Conservation (phyloP, 1,140 invertebrate genomes). For the Agrypnia vestita region DNA sequence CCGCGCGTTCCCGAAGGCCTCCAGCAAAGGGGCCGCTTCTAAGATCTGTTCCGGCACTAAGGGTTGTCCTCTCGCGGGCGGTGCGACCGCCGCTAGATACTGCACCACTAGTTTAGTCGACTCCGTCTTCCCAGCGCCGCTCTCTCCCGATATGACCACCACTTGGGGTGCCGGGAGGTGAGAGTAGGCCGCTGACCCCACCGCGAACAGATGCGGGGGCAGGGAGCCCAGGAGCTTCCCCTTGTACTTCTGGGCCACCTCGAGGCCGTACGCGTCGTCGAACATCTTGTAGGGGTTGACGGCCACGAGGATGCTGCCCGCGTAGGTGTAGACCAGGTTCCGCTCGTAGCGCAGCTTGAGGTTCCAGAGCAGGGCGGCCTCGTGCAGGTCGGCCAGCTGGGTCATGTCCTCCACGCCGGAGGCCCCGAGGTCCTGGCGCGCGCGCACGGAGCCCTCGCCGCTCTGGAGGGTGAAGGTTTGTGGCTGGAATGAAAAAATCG, state of each 20-base stretch:
- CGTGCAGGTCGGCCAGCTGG: slow-evolving; percentile 90
- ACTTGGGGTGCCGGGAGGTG: slow-evolving; percentile 82
- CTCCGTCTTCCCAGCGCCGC: slow-evolving; percentile 97
- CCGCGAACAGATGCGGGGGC: slow-evolving; percentile 95
- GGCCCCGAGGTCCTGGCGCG: slow-evolving; percentile 89
- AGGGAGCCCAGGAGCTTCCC: slow-evolving; percentile 91
- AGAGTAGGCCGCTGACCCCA: slow-evolving; percentile 92
- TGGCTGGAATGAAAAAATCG: slow-evolving; percentile 78
- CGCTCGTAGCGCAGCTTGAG: slow-evolving; percentile 93
- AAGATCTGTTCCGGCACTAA: slow-evolving; percentile 96
- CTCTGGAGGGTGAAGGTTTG: slow-evolving; percentile 91
- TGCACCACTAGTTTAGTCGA: slow-evolving; percentile 97
- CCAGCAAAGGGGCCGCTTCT: slow-evolving; percentile 94
- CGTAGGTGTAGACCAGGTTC: slow-evolving; percentile 95
- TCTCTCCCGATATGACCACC: slow-evolving; percentile 96
- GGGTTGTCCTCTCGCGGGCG: slow-evolving; percentile 75
- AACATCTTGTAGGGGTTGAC: slow-evolving; percentile 98
- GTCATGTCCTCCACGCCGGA: slow-evolving; percentile 95
- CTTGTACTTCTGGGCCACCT: slow-evolving; percentile 94
- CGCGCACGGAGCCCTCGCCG: slow-evolving; percentile 82
- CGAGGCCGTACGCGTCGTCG: slow-evolving; percentile 93
- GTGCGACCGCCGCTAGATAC: slow-evolving; percentile 92
- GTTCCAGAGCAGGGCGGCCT: slow-evolving; percentile 94
- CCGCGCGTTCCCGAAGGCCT: slow-evolving; percentile 98
- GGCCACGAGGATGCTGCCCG: slow-evolving; percentile 94